Base-by-base conservation (phyloP, 2,113 vertebrate genomes). In the Pycnonotus jocosus region DNA sequence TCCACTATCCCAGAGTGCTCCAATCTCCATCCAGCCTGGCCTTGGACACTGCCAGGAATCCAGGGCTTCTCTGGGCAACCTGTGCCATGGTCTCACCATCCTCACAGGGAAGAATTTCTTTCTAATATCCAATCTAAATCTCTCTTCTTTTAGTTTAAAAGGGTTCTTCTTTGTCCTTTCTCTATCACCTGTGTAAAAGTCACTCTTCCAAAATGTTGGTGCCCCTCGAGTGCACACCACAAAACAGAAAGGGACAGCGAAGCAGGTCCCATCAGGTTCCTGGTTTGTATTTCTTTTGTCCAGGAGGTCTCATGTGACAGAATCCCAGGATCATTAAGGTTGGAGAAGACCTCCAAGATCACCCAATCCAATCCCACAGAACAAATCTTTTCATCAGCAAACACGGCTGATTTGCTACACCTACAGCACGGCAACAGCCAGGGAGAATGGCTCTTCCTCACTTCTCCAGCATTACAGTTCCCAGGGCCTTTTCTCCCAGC, bases 1-100 rank as follows among this genome's bases (percentile, higher is more conserved):
- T 2, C n/a, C n/a, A 40, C 9, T 5, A 1, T 1, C 8, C 30
- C 54, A 82, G 25, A 7, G 0, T 54, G 21, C 47, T 82, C 47
- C 54, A 76, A 54, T 1, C 6, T 13, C 11, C 0, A 0, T 74
- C 53, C 61, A 68, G 0, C 21, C 30, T 15, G 24, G 14, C 17
- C 61, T 54, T 22, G 62, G 16, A 8, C 54, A 27, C 5, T 68
- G 0, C n/a, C 79, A 76, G 54, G n/a, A 11, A 76, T 35, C 57
- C 68, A 72, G 38, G 13, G 6, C 47, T 61, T 1, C n/a, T 61
- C 70, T 74, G 45, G 9, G 3, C 25, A 40, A 0, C 11, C 45
- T n/a, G 9, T 35, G 16, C 11, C 61, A 89, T 5, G 3, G 24
- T 6, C 9, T 66, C 6, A 0, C 2, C 13, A 27, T 21, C 9